Evolutionary conservation across 2,113 vertebrate genomes (phyloP).

Genomic region (Scolopax mira): DNA sequence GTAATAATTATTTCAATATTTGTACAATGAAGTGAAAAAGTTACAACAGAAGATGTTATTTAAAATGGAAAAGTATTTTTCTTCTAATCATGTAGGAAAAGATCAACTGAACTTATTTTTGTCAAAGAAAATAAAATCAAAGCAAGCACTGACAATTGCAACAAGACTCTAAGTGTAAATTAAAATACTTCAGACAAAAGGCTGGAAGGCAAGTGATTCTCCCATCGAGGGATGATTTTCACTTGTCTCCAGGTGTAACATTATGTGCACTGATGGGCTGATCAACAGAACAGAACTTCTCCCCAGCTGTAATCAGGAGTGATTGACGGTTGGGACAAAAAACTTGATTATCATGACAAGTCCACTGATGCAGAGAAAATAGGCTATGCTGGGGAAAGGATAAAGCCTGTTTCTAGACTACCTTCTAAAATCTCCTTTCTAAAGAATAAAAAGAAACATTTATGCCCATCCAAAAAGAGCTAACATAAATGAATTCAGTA

Average conservation of each 20-base stretch:
- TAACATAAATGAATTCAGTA: constrained; percentile 9
- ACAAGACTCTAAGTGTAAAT: constrained; percentile 57
- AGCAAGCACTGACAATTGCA: constrained; percentile 50
- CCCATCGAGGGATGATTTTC: constrained; percentile 66
- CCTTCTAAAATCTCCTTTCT: constrained; percentile 57
- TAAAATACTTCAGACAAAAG: constrained; percentile 63
- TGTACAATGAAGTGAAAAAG: constrained; percentile 5
- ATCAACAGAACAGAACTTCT: constrained; percentile 77
- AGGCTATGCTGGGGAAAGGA: constrained; percentile 73
- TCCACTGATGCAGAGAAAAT: constrained; percentile 77
- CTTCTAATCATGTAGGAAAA: not conserved
- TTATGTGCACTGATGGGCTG: constrained; percentile 77
- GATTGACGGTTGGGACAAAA: constrained; percentile 82
- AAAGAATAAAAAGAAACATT: constrained; percentile 50
- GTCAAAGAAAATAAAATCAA: constrained; percentile 31
- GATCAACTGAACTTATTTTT: constrained; percentile 41
- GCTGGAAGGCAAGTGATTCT: constrained; percentile 63
- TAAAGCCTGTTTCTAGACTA: constrained; percentile 62
- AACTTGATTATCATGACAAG: constrained; percentile 82
- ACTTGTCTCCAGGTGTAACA: constrained; percentile 77
- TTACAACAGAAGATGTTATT: not conserved
- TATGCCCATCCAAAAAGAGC: not conserved
- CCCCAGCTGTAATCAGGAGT: constrained; percentile 75
- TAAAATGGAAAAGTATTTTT: not conserved
- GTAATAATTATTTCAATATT: constrained; percentile 52